These are phyloP conservation scores for Pharmacophagus antenor DNA, from an alignment of 2,888 invertebrate genomes.

Conservation along the genomic window DNA sequence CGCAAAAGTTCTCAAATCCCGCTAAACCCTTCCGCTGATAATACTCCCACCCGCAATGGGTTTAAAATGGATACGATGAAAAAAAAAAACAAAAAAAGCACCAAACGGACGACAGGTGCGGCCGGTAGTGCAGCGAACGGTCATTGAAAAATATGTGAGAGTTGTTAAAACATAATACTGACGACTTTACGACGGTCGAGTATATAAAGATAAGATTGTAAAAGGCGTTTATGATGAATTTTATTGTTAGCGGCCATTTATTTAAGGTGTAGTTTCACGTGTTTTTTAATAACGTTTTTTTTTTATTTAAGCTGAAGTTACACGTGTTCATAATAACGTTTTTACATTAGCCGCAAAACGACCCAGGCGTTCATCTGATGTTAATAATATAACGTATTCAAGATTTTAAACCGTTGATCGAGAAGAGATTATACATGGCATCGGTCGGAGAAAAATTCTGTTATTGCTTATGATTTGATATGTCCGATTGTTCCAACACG, in stretches of 20 bases:
- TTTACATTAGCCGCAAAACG: neutral
- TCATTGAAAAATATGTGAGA: slow-evolving; percentile 46
- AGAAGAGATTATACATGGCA: no score
- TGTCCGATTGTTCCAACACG: no score
- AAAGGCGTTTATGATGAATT: slow-evolving; percentile 56
- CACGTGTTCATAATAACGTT: neutral
- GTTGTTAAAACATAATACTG: slow-evolving; percentile 47
- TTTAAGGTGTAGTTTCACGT: neutral
- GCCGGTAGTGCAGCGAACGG: slow-evolving; percentile 39
- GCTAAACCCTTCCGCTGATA: no score
- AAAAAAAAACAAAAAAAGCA: slow-evolving; percentile 23
- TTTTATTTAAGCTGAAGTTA: neutral
- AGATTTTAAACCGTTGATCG: neutral
- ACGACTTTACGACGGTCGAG: slow-evolving; percentile 50
- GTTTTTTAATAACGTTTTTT: neutral
- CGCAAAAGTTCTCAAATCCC: no score
- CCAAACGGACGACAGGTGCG: slow-evolving; percentile 43
- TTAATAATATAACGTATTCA: neutral
- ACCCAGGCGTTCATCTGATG: neutral
- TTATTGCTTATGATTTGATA: no score
- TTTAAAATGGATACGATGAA: slow-evolving; percentile 8
- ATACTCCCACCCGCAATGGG: no score
- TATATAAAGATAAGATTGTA: slow-evolving; percentile 60
- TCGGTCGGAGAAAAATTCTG: no score
- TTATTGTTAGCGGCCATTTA: neutral